These are phyloP conservation scores for Lycia hirtaria DNA, from an alignment of 2,888 invertebrate species.

Conservation along the genomic window DNA sequence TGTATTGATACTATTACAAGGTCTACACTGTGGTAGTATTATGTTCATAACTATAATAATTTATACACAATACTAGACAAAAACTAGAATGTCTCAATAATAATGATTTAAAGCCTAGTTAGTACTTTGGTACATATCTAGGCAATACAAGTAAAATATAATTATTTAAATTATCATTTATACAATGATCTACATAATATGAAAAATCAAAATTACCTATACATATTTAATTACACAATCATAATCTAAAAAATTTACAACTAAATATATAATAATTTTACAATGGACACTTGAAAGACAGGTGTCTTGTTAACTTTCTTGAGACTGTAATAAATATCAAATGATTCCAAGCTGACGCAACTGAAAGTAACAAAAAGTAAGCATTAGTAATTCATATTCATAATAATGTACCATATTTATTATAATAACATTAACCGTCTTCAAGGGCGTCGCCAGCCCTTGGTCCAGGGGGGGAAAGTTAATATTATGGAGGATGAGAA, in stretches of 20 bases:
- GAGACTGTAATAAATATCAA: slow-evolving; percentile 52
- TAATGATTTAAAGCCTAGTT: too few species aligned
- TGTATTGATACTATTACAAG: background rate
- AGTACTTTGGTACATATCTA: background rate
- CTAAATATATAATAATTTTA: background rate
- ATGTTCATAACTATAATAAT: background rate
- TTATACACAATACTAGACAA: slow-evolving; percentile 1
- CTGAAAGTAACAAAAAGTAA: slow-evolving; percentile 65
- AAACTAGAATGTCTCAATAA: slow-evolving; percentile 2
- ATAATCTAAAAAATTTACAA: background rate
- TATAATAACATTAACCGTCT: too few species aligned
- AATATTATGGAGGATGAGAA: too few species aligned
- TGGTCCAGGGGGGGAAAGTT: too few species aligned
- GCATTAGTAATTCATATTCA: background rate
- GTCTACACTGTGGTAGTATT: background rate
- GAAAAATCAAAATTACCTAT: background rate
- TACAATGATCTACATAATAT: background rate
- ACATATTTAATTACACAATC: background rate
- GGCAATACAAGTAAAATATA: background rate
- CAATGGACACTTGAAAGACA: background rate
- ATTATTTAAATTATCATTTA: background rate
- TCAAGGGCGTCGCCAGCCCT: too few species aligned
- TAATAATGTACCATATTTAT: slow-evolving; percentile 4
- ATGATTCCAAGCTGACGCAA: slow-evolving; percentile 84
- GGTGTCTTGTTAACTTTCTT: slow-evolving; percentile 21